Conservation (phyloP, 2,797 vertebrate species). For the Chelon auratus region DNA sequence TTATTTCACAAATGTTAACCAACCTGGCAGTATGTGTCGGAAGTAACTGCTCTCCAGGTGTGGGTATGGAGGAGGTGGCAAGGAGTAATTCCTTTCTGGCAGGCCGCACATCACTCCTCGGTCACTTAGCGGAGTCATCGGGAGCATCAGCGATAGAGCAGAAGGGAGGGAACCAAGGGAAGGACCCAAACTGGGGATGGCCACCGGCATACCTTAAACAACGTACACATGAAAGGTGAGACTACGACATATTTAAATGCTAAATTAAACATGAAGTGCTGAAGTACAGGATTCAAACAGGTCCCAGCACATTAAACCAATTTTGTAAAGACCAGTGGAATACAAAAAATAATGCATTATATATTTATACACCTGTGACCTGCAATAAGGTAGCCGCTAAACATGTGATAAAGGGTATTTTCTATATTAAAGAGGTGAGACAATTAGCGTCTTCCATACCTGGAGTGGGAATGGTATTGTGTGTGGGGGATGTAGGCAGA, state of each 20-base stretch:
- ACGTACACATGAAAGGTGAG: background rate
- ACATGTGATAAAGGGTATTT: background rate
- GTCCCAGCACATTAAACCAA: no score
- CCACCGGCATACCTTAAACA: conserved; percentile 92
- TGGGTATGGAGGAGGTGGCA: conserved; percentile 97
- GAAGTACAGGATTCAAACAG: no score
- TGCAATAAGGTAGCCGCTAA: background rate
- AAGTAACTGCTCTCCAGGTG: conserved; percentile 99
- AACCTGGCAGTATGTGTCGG: conserved; percentile 97
- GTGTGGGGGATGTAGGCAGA: conserved; percentile 94
- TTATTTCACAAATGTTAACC: background rate
- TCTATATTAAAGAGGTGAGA: background rate
- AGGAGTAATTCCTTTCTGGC: conserved; percentile 95
- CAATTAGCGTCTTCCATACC: conserved; percentile 77
- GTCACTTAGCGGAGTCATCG: conserved; percentile 95
- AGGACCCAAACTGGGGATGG: conserved; percentile 95
- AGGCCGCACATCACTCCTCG: conserved; percentile 98
- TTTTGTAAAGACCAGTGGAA: no score
- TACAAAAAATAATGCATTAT: no score
- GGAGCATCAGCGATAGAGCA: conserved; percentile 97
- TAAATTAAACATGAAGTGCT: background rate
- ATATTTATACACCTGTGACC: background rate
- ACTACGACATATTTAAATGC: background rate
- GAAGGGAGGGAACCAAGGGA: conserved; percentile 96
- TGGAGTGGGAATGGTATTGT: conserved; percentile 91